Percentiles rank a stretch among this genome's conserved stretches.
Conservation (phyloP, 2,113 vertebrate species). For the Apteryx owenii region DNA sequence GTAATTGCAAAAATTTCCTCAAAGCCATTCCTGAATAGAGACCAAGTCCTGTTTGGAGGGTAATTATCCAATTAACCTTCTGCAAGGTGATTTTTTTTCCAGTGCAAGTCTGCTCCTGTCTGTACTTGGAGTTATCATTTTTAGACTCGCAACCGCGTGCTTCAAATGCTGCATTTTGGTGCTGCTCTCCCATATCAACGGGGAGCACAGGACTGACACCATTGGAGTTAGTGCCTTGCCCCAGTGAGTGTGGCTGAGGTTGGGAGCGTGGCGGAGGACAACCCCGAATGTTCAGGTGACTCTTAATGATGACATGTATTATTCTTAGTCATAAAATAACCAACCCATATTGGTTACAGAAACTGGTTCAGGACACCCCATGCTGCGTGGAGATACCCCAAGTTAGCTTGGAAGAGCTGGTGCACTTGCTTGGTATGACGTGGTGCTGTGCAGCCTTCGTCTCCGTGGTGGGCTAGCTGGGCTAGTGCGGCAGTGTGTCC, state of each 20-base stretch:
- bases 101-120: neutral
- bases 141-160: neutral
- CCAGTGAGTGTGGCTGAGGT: rapidly evolving
- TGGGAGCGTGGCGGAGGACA: rapidly evolving
- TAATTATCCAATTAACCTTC: neutral
- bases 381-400: too few species aligned
- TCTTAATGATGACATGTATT: too few species aligned
- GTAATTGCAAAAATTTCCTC: neutral
- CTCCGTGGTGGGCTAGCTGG: too few species aligned
- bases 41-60: neutral
- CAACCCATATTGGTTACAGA: too few species aligned
- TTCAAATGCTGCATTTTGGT: rapidly evolving
- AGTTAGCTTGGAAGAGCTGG: too few species aligned
- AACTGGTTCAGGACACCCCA: too few species aligned
- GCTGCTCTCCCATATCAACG: rapidly evolving
- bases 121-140: neutral
- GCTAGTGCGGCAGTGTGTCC: too few species aligned
- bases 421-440: too few species aligned
- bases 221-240: rapidly evolving
- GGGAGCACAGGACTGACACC: rapidly evolving
- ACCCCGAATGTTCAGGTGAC: neutral
- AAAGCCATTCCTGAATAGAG: neutral
- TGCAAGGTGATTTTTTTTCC: neutral
- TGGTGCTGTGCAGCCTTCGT: too few species aligned
- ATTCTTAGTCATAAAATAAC: too few species aligned